Percentiles rank a stretch among this genome's conserved stretches.
Conservation (phyloP, 2,888 invertebrate genomes). For the Gandaritis pyraliata region DNA sequence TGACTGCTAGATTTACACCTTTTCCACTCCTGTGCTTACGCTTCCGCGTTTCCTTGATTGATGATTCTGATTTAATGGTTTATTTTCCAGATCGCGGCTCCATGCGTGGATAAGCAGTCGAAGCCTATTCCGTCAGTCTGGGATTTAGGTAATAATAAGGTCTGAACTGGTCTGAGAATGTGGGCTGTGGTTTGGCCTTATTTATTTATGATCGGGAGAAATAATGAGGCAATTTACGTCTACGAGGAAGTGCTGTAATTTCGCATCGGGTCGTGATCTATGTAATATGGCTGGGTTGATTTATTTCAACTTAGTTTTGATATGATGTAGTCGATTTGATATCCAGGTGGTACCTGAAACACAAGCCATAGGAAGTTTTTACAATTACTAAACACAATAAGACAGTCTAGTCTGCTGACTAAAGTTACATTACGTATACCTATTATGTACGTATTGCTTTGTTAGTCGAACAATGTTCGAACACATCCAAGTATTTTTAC, state of each 20-base stretch:
- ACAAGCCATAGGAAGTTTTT: not conserved
- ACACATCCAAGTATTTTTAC: too few species aligned
- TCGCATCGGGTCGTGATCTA: slow-evolving; percentile 30
- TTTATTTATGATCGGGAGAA: slow-evolving; percentile 35
- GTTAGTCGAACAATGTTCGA: too few species aligned
- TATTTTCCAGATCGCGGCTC: not conserved
- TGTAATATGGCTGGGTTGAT: slow-evolving; percentile 17
- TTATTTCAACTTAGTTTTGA: slow-evolving; percentile 17
- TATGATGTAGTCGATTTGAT: slow-evolving; percentile 1
- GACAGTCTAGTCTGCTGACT: too few species aligned
- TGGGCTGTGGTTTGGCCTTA: slow-evolving; percentile 31
- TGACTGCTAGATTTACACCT: too few species aligned
- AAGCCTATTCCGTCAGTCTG: slow-evolving; percentile 24
- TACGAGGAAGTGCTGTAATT: slow-evolving; percentile 33
- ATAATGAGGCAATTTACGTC: slow-evolving; percentile 35
- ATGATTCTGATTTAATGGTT: too few species aligned
- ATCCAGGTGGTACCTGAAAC: slow-evolving; percentile 2
- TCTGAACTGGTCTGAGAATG: slow-evolving; percentile 26
- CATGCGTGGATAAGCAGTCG: not conserved
- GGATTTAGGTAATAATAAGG: slow-evolving; percentile 31
- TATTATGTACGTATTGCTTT: too few species aligned
- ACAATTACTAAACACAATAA: not conserved
- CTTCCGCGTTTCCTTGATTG: too few species aligned
- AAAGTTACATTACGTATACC: too few species aligned
- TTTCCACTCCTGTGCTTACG: too few species aligned